Percentiles rank a stretch among this genome's conserved stretches.
Evolutionary conservation across 2,888 invertebrate species (phyloP).

Genomic region (Agonopterix arenella): DNA sequence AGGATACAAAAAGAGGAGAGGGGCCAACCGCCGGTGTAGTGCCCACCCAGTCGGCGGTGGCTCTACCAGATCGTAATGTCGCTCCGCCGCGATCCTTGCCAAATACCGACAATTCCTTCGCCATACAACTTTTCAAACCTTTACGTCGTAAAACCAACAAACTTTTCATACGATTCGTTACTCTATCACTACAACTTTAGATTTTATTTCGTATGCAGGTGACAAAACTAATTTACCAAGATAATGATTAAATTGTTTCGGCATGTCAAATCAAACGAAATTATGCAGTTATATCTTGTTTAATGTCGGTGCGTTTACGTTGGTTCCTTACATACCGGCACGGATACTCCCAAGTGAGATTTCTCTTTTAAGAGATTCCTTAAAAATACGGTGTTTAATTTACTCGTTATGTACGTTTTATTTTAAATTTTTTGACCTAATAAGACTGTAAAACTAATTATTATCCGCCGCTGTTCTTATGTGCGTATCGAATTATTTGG

Average conservation of each 20-base stretch:
- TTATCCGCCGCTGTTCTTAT: too few species aligned
- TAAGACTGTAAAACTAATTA: too few species aligned
- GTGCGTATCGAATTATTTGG: too few species aligned
- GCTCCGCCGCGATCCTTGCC: slow-evolving; percentile 59
- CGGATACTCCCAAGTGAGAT: slow-evolving; percentile 54
- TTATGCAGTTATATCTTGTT: slow-evolving; percentile 76
- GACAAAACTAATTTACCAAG: slow-evolving; percentile 53
- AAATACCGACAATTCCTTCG: slow-evolving; percentile 74
- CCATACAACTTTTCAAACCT: slow-evolving; percentile 40
- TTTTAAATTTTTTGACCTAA: too few species aligned
- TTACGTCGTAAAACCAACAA: slow-evolving; percentile 43
- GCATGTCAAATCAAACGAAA: slow-evolving; percentile 76
- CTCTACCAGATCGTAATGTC: slow-evolving; percentile 49
- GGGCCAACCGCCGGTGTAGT: slow-evolving; percentile 50
- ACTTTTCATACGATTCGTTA: slow-evolving; percentile 22
- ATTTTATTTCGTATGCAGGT: slow-evolving; percentile 14
- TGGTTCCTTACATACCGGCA: slow-evolving; percentile 51
- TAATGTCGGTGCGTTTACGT: slow-evolving; percentile 56
- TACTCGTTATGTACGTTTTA: background rate
- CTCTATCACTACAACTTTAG: slow-evolving; percentile 19
- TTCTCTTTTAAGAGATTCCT: slow-evolving; percentile 47
- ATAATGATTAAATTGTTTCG: slow-evolving; percentile 77
- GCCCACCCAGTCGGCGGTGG: slow-evolving; percentile 66
- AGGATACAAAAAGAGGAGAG: slow-evolving; percentile 51
- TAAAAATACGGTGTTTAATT: slow-evolving; percentile 1